These are phyloP conservation scores for Nymphalis polychloros DNA, from an alignment of 2,888 invertebrate species.

Conservation along the genomic window DNA sequence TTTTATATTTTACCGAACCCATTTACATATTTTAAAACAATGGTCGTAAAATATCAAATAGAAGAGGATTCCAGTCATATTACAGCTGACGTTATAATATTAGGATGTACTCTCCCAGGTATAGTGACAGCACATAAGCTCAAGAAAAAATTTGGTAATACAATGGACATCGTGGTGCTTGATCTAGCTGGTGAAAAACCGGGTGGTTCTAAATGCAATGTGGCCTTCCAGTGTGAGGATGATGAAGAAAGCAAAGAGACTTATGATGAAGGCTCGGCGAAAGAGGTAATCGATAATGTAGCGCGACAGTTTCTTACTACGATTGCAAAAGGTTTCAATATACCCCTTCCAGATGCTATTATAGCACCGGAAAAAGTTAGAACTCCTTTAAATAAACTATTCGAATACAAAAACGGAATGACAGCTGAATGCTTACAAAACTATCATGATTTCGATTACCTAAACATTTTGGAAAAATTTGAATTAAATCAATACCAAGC, in stretches of 20 bases:
- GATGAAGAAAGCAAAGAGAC: conserved; percentile 38
- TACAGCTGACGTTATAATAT: conserved; percentile 68
- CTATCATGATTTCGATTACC: conserved; percentile 65
- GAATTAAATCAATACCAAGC: conserved; percentile 70
- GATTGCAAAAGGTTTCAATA: conserved; percentile 60
- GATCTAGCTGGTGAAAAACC: conserved; percentile 50
- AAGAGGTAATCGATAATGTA: conserved; percentile 50
- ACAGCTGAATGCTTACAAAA: conserved; percentile 53
- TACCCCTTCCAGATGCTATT: conserved; percentile 61
- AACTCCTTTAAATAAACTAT: conserved; percentile 57
- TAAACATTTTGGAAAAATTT: conserved; percentile 63
- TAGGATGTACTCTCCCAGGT: conserved; percentile 73
- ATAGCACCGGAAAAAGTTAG: conserved; percentile 49
- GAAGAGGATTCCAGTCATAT: conserved; percentile 41
- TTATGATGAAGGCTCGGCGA: conserved; percentile 40
- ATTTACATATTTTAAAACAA: background rate
- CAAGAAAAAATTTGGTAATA: conserved; percentile 66
- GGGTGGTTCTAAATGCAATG: conserved; percentile 53
- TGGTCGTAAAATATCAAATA: conserved; percentile 13
- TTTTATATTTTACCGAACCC: conserved; percentile 29
- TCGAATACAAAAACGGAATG: conserved; percentile 62
- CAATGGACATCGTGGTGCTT: conserved; percentile 69
- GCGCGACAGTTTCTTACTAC: conserved; percentile 56
- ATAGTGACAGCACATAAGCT: conserved; percentile 73
- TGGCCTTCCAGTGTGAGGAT: conserved; percentile 52